These are phyloP conservation scores for Pterocles gutturalis DNA, from an alignment of 2,113 vertebrate genomes.

Conservation along the genomic window DNA sequence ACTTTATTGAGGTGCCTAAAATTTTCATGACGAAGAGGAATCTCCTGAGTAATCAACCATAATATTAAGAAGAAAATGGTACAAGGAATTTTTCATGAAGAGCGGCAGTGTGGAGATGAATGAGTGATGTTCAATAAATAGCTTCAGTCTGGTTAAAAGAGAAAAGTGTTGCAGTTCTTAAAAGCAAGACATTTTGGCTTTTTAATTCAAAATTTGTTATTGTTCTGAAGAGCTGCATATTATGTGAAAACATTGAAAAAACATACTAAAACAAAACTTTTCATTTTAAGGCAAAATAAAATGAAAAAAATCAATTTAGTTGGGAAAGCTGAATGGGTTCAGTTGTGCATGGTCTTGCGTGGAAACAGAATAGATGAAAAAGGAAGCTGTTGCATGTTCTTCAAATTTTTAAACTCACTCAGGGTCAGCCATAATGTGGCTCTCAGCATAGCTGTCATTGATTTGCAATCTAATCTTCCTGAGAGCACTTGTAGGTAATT, in stretches of 20 bases:
- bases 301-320: background rate
- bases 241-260: background rate
- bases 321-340: background rate
- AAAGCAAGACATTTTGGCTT: background rate
- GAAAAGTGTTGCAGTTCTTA: background rate
- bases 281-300: background rate
- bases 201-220: background rate
- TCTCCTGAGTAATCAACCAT: background rate
- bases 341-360: background rate
- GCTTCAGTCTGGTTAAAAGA: background rate
- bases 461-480: background rate
- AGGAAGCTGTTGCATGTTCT: background rate
- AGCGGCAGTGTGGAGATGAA: background rate
- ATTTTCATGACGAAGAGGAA: background rate
- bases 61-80: background rate
- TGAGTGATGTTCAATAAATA: background rate
- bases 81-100: background rate
- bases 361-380: background rate
- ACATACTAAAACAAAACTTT: background rate
- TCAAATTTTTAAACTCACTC: background rate
- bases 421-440: background rate
- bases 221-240: background rate
- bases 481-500: background rate
- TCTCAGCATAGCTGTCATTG: background rate
- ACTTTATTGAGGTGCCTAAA: too few species aligned